Conservation (phyloP, 1,140 invertebrate species). For the Phocides pigmalion region DNA sequence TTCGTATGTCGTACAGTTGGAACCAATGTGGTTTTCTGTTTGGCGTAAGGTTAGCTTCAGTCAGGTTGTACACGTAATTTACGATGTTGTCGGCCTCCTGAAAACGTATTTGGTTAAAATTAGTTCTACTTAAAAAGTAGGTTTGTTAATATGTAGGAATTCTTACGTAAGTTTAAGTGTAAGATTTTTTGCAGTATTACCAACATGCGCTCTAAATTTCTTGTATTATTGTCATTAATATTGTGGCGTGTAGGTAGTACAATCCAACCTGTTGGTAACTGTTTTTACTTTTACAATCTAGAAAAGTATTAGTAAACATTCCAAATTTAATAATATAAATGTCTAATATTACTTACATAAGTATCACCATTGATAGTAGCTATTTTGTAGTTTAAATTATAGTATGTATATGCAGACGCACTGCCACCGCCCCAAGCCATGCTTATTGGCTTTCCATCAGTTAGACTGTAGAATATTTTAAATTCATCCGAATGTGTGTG, state of each 20-base stretch:
- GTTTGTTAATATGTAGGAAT: too few species aligned
- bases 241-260: too few species aligned
- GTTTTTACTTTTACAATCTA: too few species aligned
- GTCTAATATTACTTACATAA: slow-evolving; percentile 83
- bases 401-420: slow-evolving; percentile 86
- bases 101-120: too few species aligned
- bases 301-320: too few species aligned
- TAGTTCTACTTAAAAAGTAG: too few species aligned
- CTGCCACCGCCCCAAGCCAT: slow-evolving; percentile 92
- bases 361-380: slow-evolving; percentile 87
- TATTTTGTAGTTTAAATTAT: slow-evolving; percentile 93
- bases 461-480: slow-evolving; percentile 85
- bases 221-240: too few species aligned
- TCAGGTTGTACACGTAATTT: slow-evolving; percentile 91
- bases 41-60: slow-evolving; percentile 88
- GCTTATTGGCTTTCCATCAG: slow-evolving; percentile 83
- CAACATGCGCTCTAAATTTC: too few species aligned
- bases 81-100: slow-evolving; percentile 88
- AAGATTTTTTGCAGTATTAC: too few species aligned
- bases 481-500: slow-evolving; percentile 92
- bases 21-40: slow-evolving; percentile 85
- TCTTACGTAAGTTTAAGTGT: too few species aligned
- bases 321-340: too few species aligned
- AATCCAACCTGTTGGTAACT: too few species aligned
- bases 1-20: slow-evolving; percentile 87